phyloP scores from a whole-genome alignment of 2,113 vertebrate species.

The Bos indicus region DNA sequence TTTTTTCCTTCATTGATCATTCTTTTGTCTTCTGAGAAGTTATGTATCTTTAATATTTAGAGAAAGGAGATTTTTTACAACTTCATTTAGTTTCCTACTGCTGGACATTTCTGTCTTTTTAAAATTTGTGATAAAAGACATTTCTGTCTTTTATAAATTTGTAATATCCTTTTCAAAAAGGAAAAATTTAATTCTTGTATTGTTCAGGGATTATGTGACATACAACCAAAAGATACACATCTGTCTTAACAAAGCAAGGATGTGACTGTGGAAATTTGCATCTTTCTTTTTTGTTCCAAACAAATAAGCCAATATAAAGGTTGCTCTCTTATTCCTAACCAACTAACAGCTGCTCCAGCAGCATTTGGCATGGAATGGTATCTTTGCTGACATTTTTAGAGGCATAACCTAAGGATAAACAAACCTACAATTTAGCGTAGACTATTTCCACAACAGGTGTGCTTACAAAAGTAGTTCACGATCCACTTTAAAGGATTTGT shows the following conservation, averaged over 20 bases:
- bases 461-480: slow-evolving; percentile 47
- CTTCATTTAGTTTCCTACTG: not conserved
- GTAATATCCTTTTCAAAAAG: slow-evolving; percentile 31
- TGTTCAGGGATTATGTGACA: slow-evolving; percentile 40
- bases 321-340: slow-evolving; percentile 28
- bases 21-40: not conserved
- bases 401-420: slow-evolving; percentile 47
- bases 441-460: slow-evolving; percentile 41
- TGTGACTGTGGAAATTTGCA: slow-evolving; percentile 56
- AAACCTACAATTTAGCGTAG: slow-evolving; percentile 53
- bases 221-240: slow-evolving; percentile 43
- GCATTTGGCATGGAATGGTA: slow-evolving; percentile 34
- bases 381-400: slow-evolving; percentile 65
- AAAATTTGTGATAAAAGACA: not conserved
- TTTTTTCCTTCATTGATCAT: not conserved
- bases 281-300: slow-evolving; percentile 55
- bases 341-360: slow-evolving; percentile 48
- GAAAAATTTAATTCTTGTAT: slow-evolving; percentile 34
- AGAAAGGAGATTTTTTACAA: not conserved
- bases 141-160: slow-evolving; percentile 25
- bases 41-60: slow-evolving; percentile 20
- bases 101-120: slow-evolving; percentile 9
- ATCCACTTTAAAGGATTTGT: slow-evolving; percentile 56
- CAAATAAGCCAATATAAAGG: slow-evolving; percentile 51
- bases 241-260: slow-evolving; percentile 45